A percentile compares a stretch with the other conserved stretches of the same genome.
Conservation (phyloP, 2,888 invertebrate genomes). For the Alsophila aescularia region DNA sequence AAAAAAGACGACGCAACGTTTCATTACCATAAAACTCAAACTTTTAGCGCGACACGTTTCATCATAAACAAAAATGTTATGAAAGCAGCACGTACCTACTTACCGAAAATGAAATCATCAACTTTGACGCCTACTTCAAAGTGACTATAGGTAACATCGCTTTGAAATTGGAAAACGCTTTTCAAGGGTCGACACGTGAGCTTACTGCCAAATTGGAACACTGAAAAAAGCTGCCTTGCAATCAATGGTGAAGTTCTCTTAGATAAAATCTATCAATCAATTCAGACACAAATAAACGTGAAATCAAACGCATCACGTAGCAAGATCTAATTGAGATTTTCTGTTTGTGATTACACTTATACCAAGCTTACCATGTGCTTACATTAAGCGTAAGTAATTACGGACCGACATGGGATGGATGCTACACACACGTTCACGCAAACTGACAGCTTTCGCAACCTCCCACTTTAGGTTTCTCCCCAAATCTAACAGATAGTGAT, state of each 20-base stretch:
- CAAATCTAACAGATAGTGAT: slow-evolving; percentile 24
- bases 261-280: background rate
- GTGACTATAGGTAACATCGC: background rate
- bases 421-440: slow-evolving; percentile 23
- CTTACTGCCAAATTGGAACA: slow-evolving; percentile 3
- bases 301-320: slow-evolving; percentile 2
- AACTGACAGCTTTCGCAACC: slow-evolving; percentile 29
- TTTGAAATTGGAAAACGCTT: slow-evolving; percentile 8
- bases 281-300: background rate
- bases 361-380: slow-evolving; percentile 19
- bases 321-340: slow-evolving; percentile 32
- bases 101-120: background rate
- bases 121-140: slow-evolving; percentile 3
- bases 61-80: slow-evolving; percentile 6
- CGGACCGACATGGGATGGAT: slow-evolving; percentile 22
- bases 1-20: background rate
- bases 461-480: slow-evolving; percentile 18
- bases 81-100: background rate
- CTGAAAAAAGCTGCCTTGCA: background rate
- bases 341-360: slow-evolving; percentile 17
- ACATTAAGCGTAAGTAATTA: slow-evolving; percentile 32
- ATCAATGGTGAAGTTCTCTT: no score
- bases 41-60: slow-evolving; percentile 7
- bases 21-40: slow-evolving; percentile 9
- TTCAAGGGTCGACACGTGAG: slow-evolving; percentile 16